A percentile compares a stretch with the other conserved stretches of the same genome.
phyloP scores from a whole-genome alignment of 2,888 invertebrate species.

The Lymantria monacha region DNA sequence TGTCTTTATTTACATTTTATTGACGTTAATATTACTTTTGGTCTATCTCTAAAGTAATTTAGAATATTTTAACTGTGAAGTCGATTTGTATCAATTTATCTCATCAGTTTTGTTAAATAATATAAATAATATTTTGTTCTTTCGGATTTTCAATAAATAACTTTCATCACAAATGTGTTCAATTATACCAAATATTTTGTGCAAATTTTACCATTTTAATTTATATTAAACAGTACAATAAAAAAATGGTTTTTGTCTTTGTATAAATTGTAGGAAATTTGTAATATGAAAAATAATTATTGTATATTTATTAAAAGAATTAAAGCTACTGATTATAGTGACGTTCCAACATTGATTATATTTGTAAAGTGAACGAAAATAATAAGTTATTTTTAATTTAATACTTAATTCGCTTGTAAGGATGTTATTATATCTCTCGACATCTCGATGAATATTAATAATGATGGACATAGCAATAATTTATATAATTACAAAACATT shows the following conservation, averaged over 20 bases:
- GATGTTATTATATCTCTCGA: conserved; percentile 26
- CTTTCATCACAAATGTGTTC: conserved; percentile 76
- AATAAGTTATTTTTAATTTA: conserved; percentile 33
- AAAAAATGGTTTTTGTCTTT: conserved; percentile 36
- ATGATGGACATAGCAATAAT: too few relatives aligned
- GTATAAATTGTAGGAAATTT: conserved; percentile 49
- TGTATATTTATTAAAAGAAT: conserved; percentile 40
- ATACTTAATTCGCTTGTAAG: background rate
- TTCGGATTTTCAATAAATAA: conserved; percentile 27
- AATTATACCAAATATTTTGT: conserved; percentile 71
- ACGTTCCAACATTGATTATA: conserved; percentile 32
- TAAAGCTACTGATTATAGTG: conserved; percentile 26
- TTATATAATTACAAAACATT: too few relatives aligned
- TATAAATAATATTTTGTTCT: background rate
- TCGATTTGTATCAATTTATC: too few relatives aligned
- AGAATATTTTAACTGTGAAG: too few relatives aligned
- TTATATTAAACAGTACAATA: conserved; percentile 44
- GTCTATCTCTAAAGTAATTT: too few relatives aligned
- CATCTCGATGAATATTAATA: too few relatives aligned
- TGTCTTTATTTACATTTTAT: background rate
- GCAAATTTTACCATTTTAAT: conserved; percentile 49
- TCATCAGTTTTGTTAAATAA: too few relatives aligned
- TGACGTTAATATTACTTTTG: background rate
- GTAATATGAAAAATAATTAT: conserved; percentile 31
- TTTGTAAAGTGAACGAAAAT: conserved; percentile 25